Base-by-base conservation (phyloP, 2,888 invertebrate genomes). In the Plebejus melissa region DNA sequence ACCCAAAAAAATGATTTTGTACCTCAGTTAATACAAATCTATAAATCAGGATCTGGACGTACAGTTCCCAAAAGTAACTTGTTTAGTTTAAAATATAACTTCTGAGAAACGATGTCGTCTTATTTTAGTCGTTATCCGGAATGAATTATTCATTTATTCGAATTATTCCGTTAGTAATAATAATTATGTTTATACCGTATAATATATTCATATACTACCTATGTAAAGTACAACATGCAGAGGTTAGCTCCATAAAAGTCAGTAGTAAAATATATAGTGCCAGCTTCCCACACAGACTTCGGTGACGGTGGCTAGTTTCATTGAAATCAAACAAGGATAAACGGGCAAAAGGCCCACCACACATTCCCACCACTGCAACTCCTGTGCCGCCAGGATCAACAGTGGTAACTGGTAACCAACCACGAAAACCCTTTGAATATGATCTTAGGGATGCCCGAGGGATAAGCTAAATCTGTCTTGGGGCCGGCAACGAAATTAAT, bases 131-230 rank as follows among this genome's bases (percentile, higher is more conserved):
- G 86, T 87, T 88, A 88, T 88, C 87, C 84, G 79, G 79, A 83
- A 88, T 90, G 88, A 90, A 90, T 91, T 85, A 91, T 91, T 91
- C 88, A 91, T 89, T 82, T 85, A 84, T 87, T 88, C 87, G 85
- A 83, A 87, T 90, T 87, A 22, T 88, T 84, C 80, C 74, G 77
- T 78, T 80, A 80, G 83, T 84, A 46, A 46, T 38, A 38, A 82
- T 70, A 38, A 41, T 46, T 46, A 70, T 9, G 36, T 69, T 36
- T 16, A 16, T 69, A 36, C 6, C 2, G 5, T 69, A 69, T 13
- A 69, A 16, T 5, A 36, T 22, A 13, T 0, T 60, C 16, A 22
- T 22, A 22, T 50, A 28, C 57, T 36, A 75, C 16, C 57, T 58
- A n/a, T 58, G 57, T 58, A 16, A n/a, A 22, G 54, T 50, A 50